Evolutionary conservation across 2,113 vertebrate genomes (phyloP).

Genomic region (Spilogale gracilis): DNA sequence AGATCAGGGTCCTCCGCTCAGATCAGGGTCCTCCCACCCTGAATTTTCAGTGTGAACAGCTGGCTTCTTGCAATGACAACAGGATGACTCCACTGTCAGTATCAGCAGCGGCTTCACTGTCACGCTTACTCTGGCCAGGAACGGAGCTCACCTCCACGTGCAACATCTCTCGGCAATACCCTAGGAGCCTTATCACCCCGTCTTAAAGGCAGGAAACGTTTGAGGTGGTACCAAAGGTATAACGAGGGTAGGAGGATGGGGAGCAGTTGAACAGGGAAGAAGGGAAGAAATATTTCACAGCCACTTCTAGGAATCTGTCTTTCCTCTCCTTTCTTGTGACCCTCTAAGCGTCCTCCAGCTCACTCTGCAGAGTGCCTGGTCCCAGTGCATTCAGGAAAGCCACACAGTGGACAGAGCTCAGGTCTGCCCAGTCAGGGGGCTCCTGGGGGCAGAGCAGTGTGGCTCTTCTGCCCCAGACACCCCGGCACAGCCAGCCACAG

Average conservation of each 20-base stretch:
- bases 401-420: background rate
- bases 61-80: accelerated
- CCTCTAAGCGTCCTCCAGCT: background rate
- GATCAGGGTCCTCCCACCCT: background rate
- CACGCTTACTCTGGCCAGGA: background rate
- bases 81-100: background rate
- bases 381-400: no score
- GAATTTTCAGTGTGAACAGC: background rate
- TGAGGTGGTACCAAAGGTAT: accelerated
- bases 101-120: accelerated
- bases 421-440: accelerated
- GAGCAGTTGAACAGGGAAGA: background rate
- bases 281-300: background rate
- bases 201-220: background rate
- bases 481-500: accelerated
- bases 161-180: accelerated
- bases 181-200: accelerated
- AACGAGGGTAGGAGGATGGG: background rate
- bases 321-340: background rate
- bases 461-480: background rate
- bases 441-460: background rate
- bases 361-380: accelerated
- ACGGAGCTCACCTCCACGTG: accelerated
- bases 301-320: background rate
- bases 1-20: background rate